A percentile compares a stretch with the other conserved stretches of the same genome.
These are phyloP conservation scores for Anguilla megastoma DNA, from an alignment of 2,797 vertebrate species.

Conservation along the genomic window DNA sequence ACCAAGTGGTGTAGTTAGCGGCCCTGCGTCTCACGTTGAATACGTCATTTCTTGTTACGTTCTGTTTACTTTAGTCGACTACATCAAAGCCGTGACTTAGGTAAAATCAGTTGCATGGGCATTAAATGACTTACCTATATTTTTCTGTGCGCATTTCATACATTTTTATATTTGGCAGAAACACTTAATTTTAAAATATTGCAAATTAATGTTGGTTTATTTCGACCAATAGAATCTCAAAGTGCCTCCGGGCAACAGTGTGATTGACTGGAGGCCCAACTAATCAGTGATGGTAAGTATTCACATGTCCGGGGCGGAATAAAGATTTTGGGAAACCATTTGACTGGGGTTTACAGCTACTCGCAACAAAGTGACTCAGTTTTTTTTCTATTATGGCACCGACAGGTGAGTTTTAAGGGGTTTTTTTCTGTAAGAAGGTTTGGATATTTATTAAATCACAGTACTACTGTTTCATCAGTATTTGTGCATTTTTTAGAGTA, in stretches of 20 bases:
- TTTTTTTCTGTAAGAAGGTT: background rate
- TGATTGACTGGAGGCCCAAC: conserved; percentile 14
- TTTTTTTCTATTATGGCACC: conserved; percentile 57
- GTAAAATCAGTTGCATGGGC: background rate
- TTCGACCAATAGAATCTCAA: background rate
- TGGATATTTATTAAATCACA: background rate
- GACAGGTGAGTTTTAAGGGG: conserved; percentile 57
- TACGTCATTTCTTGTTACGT: conserved; percentile 25
- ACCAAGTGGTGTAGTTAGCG: background rate
- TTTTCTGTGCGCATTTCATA: background rate
- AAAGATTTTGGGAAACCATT: background rate
- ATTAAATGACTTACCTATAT: background rate
- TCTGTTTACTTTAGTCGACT: background rate
- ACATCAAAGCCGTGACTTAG: background rate
- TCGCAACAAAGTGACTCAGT: conserved; percentile 8
- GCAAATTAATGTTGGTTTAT: background rate
- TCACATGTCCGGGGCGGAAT: conserved; percentile 1
- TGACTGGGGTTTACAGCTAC: background rate
- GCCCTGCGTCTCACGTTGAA: conserved; percentile 29
- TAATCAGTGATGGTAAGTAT: background rate
- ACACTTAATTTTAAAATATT: background rate
- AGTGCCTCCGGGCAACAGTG: background rate
- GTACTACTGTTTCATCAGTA: background rate
- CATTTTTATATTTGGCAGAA: background rate
- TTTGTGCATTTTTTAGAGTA: background rate